Base-by-base conservation (phyloP, 2,797 vertebrate genomes). In the Salarias fasciatus region DNA sequence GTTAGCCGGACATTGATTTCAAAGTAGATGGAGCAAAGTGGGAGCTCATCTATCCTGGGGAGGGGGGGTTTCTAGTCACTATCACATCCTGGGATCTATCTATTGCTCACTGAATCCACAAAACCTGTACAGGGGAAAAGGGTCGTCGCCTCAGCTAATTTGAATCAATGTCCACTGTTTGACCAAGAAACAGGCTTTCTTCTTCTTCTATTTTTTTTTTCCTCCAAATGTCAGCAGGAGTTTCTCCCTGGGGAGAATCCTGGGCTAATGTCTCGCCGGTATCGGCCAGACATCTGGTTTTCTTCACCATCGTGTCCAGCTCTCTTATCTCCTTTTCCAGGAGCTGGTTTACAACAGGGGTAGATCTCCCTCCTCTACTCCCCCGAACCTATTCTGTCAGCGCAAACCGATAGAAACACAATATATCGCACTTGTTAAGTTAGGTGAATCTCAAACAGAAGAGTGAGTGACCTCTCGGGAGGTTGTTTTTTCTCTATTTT, bases 91-190 rank as follows among this genome's bases (percentile, higher is more conserved):
- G 79, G 66, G 77, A 46, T 66, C 68, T 75, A 84, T 46, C 79
- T 84, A 86, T 49, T 43, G 74, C 82, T 77, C 66, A 5, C 70
- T 68, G 66, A 63, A 53, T 64, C 47, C 57, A 75, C 63, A 62
- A 53, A 85, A 77, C 55, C 60, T 73, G 44, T 58, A 70, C 60
- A 75, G 61, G 58, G 57, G 43, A 42, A 53, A 18, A 11, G 11
- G 8, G 53, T 35, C 31, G 57, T 24, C 51, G 48, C 69, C 62
- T 83, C 58, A 45, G 50, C 72, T 84, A 63, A 79, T 85, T 79
- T 77, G 68, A 91, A 89, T 88, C 86, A 87, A 87, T 72, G 88
- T 86, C 84, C 60, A 69, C 70, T 60, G 67, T 64, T 76, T 33
- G 38, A 70, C 10, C 31, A 11, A 72, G 42, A 67, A 64, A 85